Evolutionary conservation across 2,113 vertebrate genomes (phyloP).

Genomic region (Gymnocephalus cernua): DNA sequence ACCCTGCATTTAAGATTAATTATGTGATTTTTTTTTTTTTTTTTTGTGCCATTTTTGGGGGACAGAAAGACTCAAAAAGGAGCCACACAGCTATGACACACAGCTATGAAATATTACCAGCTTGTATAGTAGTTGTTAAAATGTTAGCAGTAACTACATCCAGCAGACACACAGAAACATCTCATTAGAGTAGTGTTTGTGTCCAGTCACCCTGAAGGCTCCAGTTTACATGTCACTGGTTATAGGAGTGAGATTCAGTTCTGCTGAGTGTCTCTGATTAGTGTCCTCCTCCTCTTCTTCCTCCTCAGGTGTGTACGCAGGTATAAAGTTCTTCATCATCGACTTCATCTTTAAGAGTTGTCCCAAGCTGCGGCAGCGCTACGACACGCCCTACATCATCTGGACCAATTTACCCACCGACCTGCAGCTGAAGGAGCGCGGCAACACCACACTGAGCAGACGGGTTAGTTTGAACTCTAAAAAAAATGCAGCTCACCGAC

Average conservation of each 20-base stretch:
- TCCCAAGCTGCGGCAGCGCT: slow-evolving; percentile 92
- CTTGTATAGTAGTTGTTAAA: background rate
- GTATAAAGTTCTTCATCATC: slow-evolving; percentile 97
- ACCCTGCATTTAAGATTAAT: background rate
- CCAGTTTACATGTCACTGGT: background rate
- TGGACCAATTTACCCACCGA: slow-evolving; percentile 95
- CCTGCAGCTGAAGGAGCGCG: slow-evolving; percentile 95
- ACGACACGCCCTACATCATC: slow-evolving; percentile 93
- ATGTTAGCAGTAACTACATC: background rate
- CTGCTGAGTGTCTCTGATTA: background rate
- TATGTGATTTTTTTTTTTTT: background rate
- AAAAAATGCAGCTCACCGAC: background rate
- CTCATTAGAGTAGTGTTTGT: no score
- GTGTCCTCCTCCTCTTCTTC: background rate
- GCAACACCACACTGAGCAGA: slow-evolving; percentile 81
- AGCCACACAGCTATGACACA: no score
- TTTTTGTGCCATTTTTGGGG: background rate
- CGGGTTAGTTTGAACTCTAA: slow-evolving; percentile 84
- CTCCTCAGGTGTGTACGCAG: slow-evolving; percentile 90
- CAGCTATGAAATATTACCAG: background rate
- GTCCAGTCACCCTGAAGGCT: background rate
- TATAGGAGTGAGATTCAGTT: background rate
- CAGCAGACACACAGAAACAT: no score
- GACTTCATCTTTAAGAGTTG: slow-evolving; percentile 97
- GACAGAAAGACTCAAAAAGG: background rate